Percentiles rank a stretch among this genome's conserved stretches.
These are phyloP conservation scores for Tympanuchus pallidicinctus DNA, from an alignment of 2,113 vertebrate genomes.

Conservation along the genomic window DNA sequence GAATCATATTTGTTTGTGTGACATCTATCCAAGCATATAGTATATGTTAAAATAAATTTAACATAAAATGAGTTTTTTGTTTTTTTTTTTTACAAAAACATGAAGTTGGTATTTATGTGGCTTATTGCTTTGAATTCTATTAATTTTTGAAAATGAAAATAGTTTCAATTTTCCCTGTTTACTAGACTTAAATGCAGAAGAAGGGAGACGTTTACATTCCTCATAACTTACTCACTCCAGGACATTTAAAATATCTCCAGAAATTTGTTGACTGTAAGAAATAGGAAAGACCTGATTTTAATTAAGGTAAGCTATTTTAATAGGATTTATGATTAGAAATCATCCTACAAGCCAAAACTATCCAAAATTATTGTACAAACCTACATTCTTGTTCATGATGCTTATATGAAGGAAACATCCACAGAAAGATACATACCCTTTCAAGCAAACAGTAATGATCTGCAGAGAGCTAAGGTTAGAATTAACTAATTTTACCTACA, in stretches of 20 bases:
- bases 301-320: neutral
- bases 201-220: neutral
- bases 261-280: neutral
- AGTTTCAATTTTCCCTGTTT: neutral
- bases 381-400: neutral
- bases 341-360: neutral
- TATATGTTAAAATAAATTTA: neutral
- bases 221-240: neutral
- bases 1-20: fast-evolving
- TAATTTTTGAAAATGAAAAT: neutral
- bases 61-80: neutral
- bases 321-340: neutral
- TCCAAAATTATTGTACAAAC: neutral
- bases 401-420: neutral
- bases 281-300: neutral
- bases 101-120: neutral
- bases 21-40: neutral
- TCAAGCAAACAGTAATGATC: neutral
- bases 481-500: neutral
- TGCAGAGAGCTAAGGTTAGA: neutral
- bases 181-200: neutral
- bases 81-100: neutral
- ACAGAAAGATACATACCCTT: neutral
- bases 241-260: neutral
- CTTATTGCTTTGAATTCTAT: neutral